A percentile compares a stretch with the other conserved stretches of the same genome.
phyloP scores from a whole-genome alignment of 2,797 vertebrate genomes.

The Enteromius unitaeniatus region DNA sequence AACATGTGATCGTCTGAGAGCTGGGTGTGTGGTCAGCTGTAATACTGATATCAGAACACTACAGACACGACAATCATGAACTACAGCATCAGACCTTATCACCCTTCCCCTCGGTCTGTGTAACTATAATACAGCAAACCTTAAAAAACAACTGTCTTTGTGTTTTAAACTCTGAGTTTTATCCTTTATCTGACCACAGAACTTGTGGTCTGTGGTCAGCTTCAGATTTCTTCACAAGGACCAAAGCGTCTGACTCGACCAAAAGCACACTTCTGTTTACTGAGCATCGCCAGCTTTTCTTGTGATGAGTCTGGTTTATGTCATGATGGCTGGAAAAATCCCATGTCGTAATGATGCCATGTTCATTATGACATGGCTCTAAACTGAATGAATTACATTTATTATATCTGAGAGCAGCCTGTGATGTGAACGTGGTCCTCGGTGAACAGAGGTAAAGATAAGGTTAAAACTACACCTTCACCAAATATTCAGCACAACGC shows the following conservation, averaged over 20 bases:
- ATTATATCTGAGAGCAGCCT: neutral
- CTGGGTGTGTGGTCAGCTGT: conserved; percentile 36
- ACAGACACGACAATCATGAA: neutral
- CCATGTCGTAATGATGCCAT: neutral
- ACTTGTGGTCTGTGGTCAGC: conserved; percentile 12
- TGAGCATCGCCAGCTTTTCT: neutral
- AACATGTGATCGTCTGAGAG: conserved; percentile 50
- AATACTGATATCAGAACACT: neutral
- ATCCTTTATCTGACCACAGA: conserved; percentile 16
- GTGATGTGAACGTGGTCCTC: neutral
- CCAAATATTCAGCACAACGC: neutral
- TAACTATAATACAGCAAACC: neutral
- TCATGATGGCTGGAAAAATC: neutral
- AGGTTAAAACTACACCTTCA: neutral
- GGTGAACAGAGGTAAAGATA: neutral
- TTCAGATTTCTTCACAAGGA: neutral
- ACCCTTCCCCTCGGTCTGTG: neutral
- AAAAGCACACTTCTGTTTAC: conserved; percentile 26
- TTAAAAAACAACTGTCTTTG: neutral
- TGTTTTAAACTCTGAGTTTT: neutral
- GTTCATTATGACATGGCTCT: neutral
- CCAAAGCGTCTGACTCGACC: neutral
- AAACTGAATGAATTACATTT: neutral
- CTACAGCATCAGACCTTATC: neutral
- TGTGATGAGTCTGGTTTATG: neutral